Evolutionary conservation across 2,797 vertebrate species (phyloP), one percentile per base, ranked within the genome.

Genomic region (Champsocephalus esox): DNA sequence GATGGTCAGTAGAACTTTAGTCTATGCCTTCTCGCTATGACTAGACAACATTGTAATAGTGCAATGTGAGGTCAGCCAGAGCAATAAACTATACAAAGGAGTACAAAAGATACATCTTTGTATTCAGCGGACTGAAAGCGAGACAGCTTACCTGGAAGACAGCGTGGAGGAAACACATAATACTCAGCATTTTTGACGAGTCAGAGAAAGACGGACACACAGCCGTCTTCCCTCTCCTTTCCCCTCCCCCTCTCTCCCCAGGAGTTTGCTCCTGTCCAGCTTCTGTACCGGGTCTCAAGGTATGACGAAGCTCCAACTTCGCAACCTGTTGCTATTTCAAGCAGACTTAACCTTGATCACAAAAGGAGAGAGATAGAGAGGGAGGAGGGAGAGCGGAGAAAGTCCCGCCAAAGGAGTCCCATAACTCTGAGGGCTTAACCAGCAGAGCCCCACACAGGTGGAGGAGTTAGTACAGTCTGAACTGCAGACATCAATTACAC

Each of bases 101-200:
- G 11, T 14, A 48, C 3, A 3, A 7, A 9, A 65, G 8, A 9
- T 28, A 16, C 14, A 8, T 48, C 12, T 34, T 28, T 49, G 21
- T 49, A 48, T 19, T 61, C 12, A 19, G 41, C 43, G 50, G 32
- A 66, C 43, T 43, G 3, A 19, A 43, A 21, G 8, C 24, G 3
- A 24, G 17, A 48, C 34, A 62, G 50, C 95, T 96, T 95, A 97
- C 96, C 96, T 96, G 94, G 84, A 97, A 96, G 88, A 97, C 92
- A 80, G 94, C 93, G 77, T 93, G 94, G 59, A 97, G 94, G 81
- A 97, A 96, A 90, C 93, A 96, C 89, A 96, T 85, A 75, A 96
- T 85, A 84, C 95, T 93, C 64, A 97, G 91, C 96, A 96, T 97
- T 93, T 83, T 78, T 58, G 34, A 73, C 59, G 67, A 74, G 44